Base-by-base conservation (phyloP, 2,797 vertebrate species). In the Onychomys torridus region DNA sequence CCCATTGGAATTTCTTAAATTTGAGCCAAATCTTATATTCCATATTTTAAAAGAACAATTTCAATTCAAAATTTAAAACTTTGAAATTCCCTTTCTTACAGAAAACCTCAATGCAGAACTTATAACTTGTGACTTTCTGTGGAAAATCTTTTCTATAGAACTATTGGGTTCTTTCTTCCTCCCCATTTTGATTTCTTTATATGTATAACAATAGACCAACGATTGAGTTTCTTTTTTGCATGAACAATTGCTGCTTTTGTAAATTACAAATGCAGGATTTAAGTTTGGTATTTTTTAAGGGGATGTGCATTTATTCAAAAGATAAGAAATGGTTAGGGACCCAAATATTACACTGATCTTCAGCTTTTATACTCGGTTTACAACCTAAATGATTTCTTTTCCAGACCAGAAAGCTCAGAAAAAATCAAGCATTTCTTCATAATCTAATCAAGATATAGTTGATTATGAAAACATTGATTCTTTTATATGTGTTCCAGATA, bases 51-150 rank as follows among this genome's bases (percentile, higher is more conserved):
- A 55, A 96, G 52, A 32, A 37, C 78, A 88, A n/a, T 84, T 96
- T 95, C 90, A 96, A 91, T 81, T 76, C 14, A 73, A 93, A 23
- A 92, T 93, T 95, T 96, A 89, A 93, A 96, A 91, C 83, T 96
- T 96, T 95, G n/a, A 95, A 96, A 93, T 40, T 90, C 63, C 19
- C 37, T 94, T 96, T 96, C 89, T 88, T 96, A 94, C 8, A 79
- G 90, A 96, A 95, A 96, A 49, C 75, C 84, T 92, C 27, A 96
- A 40, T 76, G 34, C 79, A 55, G 32, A 52, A 27, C 94, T 98
- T 97, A 94, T 94, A 95, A 93, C 16, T 94, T 85, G 82, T 83
- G 52, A 63, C 86, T 95, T 94, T 97, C 83, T 96, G 52, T 88
- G 84, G 79, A 71, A 93, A 93, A 17, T 46, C n/a, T 96, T 97